Conservation (phyloP, 2,113 vertebrate genomes). For the Lepisosteus osseus region DNA sequence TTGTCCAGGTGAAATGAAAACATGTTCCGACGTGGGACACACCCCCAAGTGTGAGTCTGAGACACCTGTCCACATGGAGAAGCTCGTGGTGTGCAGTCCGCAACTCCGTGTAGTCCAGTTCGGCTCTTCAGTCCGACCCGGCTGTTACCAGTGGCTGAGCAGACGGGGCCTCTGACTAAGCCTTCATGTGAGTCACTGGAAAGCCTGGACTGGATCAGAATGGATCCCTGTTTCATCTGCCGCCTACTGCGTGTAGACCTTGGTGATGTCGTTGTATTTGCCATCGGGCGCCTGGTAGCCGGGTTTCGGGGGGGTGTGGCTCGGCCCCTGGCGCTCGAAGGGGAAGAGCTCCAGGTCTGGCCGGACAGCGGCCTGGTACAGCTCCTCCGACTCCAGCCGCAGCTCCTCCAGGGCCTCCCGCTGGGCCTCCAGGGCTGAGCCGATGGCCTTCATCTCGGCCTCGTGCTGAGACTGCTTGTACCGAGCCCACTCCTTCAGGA, state of each 20-base stretch:
- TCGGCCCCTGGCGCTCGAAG: constrained; percentile 74
- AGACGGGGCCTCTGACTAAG: too few species aligned
- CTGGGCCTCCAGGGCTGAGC: constrained; percentile 70
- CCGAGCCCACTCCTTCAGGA: constrained; percentile 81
- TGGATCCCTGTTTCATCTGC: not conserved
- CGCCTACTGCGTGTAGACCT: constrained; percentile 75
- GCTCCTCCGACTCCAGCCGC: constrained; percentile 73
- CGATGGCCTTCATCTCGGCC: constrained; percentile 66
- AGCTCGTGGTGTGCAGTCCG: too few species aligned
- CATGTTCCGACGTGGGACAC: too few species aligned
- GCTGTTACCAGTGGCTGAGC: too few species aligned
- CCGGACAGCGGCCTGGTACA: constrained; percentile 75
- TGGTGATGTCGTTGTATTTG: constrained; percentile 80
- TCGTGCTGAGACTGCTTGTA: constrained; percentile 78
- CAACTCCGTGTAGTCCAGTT: too few species aligned
- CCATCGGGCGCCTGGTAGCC: constrained; percentile 83
- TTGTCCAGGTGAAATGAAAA: too few species aligned
- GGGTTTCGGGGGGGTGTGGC: constrained; percentile 69
- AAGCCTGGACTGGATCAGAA: too few species aligned
- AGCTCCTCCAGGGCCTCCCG: constrained; percentile 81
- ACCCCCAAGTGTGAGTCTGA: too few species aligned
- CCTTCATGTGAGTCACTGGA: too few species aligned
- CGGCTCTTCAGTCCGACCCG: too few species aligned
- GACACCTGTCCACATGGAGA: too few species aligned
- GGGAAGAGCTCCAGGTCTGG: constrained; percentile 75